Evolutionary conservation across 2,888 invertebrate species (phyloP).

Genomic region (Diarsia rubi): DNA sequence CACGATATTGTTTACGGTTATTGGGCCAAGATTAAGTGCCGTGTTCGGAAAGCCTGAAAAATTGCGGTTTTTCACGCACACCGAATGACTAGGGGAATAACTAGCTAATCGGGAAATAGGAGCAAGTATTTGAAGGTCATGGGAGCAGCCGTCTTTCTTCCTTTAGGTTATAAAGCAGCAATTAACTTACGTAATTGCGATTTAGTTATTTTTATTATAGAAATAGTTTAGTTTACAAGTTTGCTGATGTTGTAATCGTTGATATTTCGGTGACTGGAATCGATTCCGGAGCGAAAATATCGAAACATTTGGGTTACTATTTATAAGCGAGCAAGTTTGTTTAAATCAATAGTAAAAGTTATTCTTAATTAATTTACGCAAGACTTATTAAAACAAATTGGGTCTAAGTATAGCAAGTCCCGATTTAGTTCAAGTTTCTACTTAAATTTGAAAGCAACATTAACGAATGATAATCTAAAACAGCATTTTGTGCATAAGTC

Average conservation of each 20-base stretch:
- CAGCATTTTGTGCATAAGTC: background rate
- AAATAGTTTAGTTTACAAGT: constrained; percentile 24
- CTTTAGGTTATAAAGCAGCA: background rate
- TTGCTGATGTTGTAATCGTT: constrained; percentile 22
- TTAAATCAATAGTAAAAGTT: constrained; percentile 19
- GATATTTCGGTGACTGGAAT: constrained; percentile 19
- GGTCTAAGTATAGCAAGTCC: background rate
- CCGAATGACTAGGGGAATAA: constrained; percentile 58
- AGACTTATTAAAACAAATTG: background rate
- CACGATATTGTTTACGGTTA: constrained; percentile 52
- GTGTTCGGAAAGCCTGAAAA: constrained; percentile 58
- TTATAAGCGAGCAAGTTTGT: constrained; percentile 23
- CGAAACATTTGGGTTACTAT: constrained; percentile 21
- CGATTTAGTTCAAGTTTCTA: background rate
- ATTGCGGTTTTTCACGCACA: constrained; percentile 68
- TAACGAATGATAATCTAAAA: background rate
- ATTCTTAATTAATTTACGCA: background rate
- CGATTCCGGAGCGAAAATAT: constrained; percentile 23
- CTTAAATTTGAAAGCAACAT: background rate
- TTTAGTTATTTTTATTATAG: constrained; percentile 23
- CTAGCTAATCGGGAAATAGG: constrained; percentile 55
- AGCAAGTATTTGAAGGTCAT: constrained; percentile 30
- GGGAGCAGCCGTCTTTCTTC: constrained; percentile 18
- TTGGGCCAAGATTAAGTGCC: constrained; percentile 64
- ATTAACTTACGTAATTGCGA: constrained; percentile 32